Evolutionary conservation across 1,140 invertebrate genomes (phyloP), one percentile per base, ranked within the genome.

Genomic region (Aphelinus atriplicis): DNA sequence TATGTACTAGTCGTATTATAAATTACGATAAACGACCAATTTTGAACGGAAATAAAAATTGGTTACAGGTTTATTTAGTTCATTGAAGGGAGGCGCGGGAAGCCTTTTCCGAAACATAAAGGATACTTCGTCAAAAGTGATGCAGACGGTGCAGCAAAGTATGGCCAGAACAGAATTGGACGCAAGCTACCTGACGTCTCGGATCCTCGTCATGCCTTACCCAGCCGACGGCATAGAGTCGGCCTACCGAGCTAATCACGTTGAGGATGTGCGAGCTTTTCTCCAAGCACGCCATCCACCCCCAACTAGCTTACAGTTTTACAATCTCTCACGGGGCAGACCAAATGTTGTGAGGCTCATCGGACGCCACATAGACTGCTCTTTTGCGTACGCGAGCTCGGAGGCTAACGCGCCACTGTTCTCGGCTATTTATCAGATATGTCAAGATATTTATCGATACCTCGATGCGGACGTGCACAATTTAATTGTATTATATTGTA

Each of bases 71-170:
- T 83, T 96, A 9, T 95, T 96, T 81, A 95, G 94, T 7, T 95
- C 94, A 0, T 88, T 96, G 3, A 92, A 91, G 80, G 95, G 95
- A 47, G 95, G 94, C 61, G 94, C 95, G 51, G 95, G 94, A 26
- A 95, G 92, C 81, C 93, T 97, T 78, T 89, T 98, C 58, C 97
- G 97, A 80, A 98, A 98, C 84, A 89, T 99, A 10, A 98, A 97
- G 85, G 97, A 99, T 82, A 98, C 97, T 1, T 98, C 97, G 5
- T 94, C 93, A 26, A 98, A 97, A 91, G 95, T 99, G 10, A 97
- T 98, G 92, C 96, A 98, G 83, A 95, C 96, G 48, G 95, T 98
- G 63, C 96, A 97, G 84, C 95, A 96, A 81, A 94, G 94, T 63
- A 97, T 98, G 87, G 94, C 93, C 58, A 91, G 95, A 74, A 92